Conservation (phyloP, 2,888 invertebrate genomes). For the Deilephila porcellus region DNA sequence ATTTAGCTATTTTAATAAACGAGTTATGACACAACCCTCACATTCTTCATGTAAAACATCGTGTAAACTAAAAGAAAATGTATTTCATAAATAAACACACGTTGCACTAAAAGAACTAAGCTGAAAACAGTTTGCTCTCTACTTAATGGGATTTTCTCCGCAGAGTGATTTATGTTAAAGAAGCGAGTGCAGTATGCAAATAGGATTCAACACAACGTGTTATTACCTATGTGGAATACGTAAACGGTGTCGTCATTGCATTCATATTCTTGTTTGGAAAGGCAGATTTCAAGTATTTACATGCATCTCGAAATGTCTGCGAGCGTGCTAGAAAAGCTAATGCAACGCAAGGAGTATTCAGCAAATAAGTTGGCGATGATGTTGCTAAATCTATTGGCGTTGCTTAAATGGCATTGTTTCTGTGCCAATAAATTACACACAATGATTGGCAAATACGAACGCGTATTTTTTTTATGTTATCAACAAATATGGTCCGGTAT, state of each 20-base stretch:
- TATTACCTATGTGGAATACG: constrained; percentile 6
- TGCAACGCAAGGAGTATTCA: constrained; percentile 12
- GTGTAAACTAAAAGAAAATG: neutral
- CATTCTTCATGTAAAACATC: neutral
- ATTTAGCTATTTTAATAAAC: neutral
- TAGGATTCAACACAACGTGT: constrained; percentile 14
- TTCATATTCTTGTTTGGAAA: constrained; percentile 22
- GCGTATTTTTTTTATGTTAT: neutral
- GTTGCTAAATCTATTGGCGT: neutral
- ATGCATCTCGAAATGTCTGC: constrained; percentile 15
- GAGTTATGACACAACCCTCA: neutral
- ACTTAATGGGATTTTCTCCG: constrained; percentile 15
- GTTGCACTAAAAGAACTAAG: neutral
- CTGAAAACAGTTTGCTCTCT: neutral
- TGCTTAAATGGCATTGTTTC: neutral
- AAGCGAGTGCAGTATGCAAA: constrained; percentile 23
- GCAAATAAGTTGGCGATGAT: neutral
- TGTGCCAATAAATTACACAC: neutral
- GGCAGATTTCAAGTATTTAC: constrained; percentile 15
- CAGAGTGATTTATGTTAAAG: neutral
- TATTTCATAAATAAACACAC: constrained; percentile 8
- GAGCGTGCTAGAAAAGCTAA: constrained; percentile 4
- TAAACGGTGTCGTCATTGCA: constrained; percentile 12
- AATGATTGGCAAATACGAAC: neutral
- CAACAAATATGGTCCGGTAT: neutral